Conservation (phyloP, 2,113 vertebrate species). For the Xenus cinereus region DNA sequence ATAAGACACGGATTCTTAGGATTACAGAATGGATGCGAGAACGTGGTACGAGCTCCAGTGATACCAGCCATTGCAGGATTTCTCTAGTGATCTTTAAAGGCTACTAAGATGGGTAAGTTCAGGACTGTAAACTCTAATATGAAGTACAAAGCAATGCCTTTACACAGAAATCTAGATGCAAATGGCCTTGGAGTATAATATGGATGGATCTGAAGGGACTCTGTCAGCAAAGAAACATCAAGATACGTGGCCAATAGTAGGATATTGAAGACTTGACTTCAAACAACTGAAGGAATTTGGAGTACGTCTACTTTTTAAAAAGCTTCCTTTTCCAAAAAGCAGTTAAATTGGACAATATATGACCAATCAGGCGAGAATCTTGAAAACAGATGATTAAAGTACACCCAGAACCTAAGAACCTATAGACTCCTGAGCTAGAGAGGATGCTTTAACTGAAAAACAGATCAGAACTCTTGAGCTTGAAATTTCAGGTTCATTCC, state of each 20-base stretch:
- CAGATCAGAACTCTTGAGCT: not conserved
- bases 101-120: not conserved
- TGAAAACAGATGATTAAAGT: too few relatives aligned
- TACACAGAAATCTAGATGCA: not conserved
- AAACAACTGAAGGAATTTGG: not conserved
- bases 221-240: not conserved
- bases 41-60: not conserved
- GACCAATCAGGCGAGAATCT: not conserved
- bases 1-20: not conserved
- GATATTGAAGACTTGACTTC: not conserved
- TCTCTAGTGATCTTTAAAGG: not conserved
- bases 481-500: not conserved
- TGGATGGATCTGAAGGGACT: not conserved
- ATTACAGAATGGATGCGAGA: not conserved
- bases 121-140: not conserved
- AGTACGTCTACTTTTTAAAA: not conserved
- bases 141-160: not conserved
- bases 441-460: not conserved
- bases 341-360: too few relatives aligned
- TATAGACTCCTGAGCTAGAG: not conserved
- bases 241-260: not conserved
- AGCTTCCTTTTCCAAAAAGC: not conserved
- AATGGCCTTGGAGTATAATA: not conserved
- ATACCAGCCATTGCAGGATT: not conserved
- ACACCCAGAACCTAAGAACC: not conserved